Evolutionary conservation across 53 echinoderm and acorn worm species (phyloP), one percentile per base, ranked within the genome.

Genomic region (Echinometra lucunter): DNA sequence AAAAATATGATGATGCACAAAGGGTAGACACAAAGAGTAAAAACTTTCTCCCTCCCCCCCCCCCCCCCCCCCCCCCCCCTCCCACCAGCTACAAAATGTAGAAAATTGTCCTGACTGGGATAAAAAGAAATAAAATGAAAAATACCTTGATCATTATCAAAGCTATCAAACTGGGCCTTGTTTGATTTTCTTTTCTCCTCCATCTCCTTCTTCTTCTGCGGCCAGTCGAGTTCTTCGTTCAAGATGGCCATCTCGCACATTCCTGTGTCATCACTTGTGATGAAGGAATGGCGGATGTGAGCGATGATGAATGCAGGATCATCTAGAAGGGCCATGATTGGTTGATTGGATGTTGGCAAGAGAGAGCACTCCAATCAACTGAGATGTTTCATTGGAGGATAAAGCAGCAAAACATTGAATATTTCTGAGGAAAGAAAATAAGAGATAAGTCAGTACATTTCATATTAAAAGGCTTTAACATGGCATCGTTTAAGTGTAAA

Each of bases 211-310:
- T 95, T 96, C 82, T 95, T 94, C 93, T 96, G 94, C 44, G 96
- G 97, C 97, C 98, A 98, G 90, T 99, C 97, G 53, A 97, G 49
- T 57, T 99, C 99, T 95, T 99, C 98, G 89, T 99, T 99, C 98
- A 99, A 97, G 93, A 99, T 98, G 37, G 98, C 99, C 97, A 99
- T 99, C 96, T 99, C 99, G 85, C 99, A 97, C 98, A 99, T 99
- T 10, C 99, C 99, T 1, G 97, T 99, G 95, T 99, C 99, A 60
- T 99, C 99, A 70, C 99, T 99, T 8, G 99, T 99, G 96, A 99
- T 97, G 96, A 97, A 99, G 35, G 99, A 95, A 87, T 99, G 99
- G 25, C 98, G 95, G 57, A 99, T 92, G 93, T 99, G 99, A 57
- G 99, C 97, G 27, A 99, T 98, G 92, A 99, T 99, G 85, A 99